A percentile compares a stretch with the other conserved stretches of the same genome.
Conservation (phyloP, 2,113 vertebrate genomes). For the Xenopus borealis region DNA sequence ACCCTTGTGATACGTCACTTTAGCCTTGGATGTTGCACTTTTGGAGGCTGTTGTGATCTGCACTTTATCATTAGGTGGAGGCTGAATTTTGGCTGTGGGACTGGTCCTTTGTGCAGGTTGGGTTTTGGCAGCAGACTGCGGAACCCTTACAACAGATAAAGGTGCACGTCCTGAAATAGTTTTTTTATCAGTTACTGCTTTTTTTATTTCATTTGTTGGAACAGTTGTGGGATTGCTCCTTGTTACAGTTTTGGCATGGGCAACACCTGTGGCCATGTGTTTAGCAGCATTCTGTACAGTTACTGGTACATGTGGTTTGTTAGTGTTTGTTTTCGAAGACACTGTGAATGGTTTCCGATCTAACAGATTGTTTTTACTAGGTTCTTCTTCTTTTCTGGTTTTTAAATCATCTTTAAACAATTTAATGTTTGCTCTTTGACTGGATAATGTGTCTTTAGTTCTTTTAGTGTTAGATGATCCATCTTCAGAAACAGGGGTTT, state of each 20-base stretch:
- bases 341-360: slow-evolving; percentile 37
- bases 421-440: not conserved
- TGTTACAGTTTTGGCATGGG: not conserved
- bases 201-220: not conserved
- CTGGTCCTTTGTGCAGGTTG: slow-evolving; percentile 48
- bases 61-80: slow-evolving; percentile 5
- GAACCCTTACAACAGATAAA: slow-evolving; percentile 62
- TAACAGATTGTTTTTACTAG: slow-evolving; percentile 12
- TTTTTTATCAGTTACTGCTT: slow-evolving; percentile 45
- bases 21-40: slow-evolving; percentile 26
- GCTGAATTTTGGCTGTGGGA: slow-evolving; percentile 46
- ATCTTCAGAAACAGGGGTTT: not conserved
- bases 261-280: not conserved
- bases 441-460: slow-evolving; percentile 32
- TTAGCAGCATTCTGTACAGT: not conserved
- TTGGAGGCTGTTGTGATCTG: too few relatives aligned
- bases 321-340: slow-evolving; percentile 8
- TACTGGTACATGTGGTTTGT: not conserved
- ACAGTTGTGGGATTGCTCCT: not conserved
- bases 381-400: slow-evolving; percentile 6
- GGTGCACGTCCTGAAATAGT: slow-evolving; percentile 57
- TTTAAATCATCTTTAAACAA: slow-evolving; percentile 3
- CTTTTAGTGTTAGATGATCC: slow-evolving; percentile 4
- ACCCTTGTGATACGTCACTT: slow-evolving; percentile 27
- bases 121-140: slow-evolving; percentile 60